Base-by-base conservation (phyloP, 30 jellyfish, hydroid and myxozoan genomes). In the Hydractinia symbiolongicarpus region DNA sequence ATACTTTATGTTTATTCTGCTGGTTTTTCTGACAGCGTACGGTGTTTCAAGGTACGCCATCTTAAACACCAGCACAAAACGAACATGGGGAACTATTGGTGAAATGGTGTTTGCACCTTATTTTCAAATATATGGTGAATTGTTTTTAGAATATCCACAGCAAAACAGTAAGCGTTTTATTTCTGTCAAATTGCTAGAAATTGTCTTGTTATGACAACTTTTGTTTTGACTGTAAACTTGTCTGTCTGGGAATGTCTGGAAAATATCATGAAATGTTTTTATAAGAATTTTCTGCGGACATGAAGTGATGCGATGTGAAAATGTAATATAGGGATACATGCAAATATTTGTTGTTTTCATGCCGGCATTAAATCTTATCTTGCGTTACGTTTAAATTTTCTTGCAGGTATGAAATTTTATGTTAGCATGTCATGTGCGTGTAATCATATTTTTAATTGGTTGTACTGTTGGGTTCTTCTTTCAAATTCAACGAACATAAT, bases 41-140 rank as follows among this genome's bases (percentile, higher is more conserved):
- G 87, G 87, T 62, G 80, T 79, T 30, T n/a, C 87, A 60, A 66
- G 71, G 70, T 49, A 49, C 55, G 82, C 87, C 30, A 61, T 79
- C 5, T 67, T 79, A 19, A 6, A 58, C 21, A 84, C 87, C 15
- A 15, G 55, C 30, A 50, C 21, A 9, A 75, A 75, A 55, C 19
- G 83, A 17, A 5, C 76, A 11, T 75, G 83, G 83, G 55, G 54
- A 11, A 66, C 75, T 7, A 50, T 44, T 17, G 75, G 79, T 30
- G 52, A 79, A 44, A 20, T 61, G 11, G 9, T 79, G 67, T 61
- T 79, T 53, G 69, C 49, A 50, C 87, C 87, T 1, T 79, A 79
- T 44, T 79, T 79, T 21, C 82, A 79, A 19, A 79, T 79, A 53
- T 79, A 79, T 49, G 87, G 87, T 13, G 87, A 79, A 61, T 52